Conservation (phyloP, 2,797 vertebrate genomes). For the Notamacropus eugenii region DNA sequence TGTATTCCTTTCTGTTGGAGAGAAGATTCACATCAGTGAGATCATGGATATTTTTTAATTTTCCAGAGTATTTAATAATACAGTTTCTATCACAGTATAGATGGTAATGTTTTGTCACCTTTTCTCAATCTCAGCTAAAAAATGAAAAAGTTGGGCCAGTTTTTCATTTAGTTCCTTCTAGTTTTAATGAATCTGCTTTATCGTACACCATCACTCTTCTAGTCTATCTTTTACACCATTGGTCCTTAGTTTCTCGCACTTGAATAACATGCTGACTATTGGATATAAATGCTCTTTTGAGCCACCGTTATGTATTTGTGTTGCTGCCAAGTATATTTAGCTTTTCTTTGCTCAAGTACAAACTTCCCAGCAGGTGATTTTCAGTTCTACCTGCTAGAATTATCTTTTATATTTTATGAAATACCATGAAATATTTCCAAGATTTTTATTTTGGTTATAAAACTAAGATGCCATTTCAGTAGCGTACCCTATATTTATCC, state of each 20-base stretch:
- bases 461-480: not conserved
- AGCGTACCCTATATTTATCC: not conserved
- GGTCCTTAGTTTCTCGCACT: not conserved
- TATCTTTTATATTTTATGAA: conserved; percentile 33
- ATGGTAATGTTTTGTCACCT: not conserved
- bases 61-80: not conserved
- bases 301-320: not conserved
- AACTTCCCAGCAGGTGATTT: not conserved
- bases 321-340: conserved; percentile 25
- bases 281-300: conserved; percentile 13
- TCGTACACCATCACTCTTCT: not conserved
- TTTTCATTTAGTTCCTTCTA: not conserved
- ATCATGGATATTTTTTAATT: not conserved
- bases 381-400: conserved; percentile 18
- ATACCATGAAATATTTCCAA: not conserved
- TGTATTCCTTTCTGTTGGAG: not conserved
- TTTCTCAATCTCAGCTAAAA: not conserved
- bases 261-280: not conserved
- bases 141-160: not conserved
- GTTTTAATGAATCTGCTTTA: not conserved
- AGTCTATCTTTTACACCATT: not conserved
- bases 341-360: conserved; percentile 26
- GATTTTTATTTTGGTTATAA: not conserved
- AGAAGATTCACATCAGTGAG: not conserved
- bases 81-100: not conserved